These are phyloP conservation scores for Fukomys damarensis DNA, from an alignment of 2,113 vertebrate species.

Conservation along the genomic window DNA sequence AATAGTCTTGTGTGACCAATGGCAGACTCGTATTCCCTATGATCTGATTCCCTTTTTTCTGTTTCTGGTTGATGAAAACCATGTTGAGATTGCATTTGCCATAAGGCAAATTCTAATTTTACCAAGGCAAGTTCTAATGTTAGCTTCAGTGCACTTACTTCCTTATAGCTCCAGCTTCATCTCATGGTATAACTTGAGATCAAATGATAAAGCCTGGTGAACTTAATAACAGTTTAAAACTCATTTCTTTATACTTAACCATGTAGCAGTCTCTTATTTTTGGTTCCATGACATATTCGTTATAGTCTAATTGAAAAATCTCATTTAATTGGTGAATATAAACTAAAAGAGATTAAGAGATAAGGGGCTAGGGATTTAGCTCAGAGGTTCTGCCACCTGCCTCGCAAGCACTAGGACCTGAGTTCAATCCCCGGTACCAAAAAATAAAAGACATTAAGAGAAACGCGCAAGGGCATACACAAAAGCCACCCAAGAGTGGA, in stretches of 20 bases:
- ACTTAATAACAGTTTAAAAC: background rate
- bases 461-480: background rate
- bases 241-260: background rate
- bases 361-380: too few species aligned
- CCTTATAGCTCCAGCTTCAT: background rate
- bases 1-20: background rate
- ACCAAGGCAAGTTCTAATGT: background rate
- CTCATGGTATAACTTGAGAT: background rate
- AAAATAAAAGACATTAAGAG: background rate
- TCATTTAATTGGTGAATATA: background rate
- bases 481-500: background rate
- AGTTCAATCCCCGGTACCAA: too few species aligned
- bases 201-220: background rate
- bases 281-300: background rate
- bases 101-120: too few species aligned
- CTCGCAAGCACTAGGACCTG: too few species aligned
- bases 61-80: background rate
- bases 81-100: background rate
- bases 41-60: constrained; percentile 10
- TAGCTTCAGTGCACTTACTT: background rate
- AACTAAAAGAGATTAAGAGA: background rate
- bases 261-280: background rate
- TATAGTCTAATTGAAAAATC: background rate
- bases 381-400: too few species aligned
- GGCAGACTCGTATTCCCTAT: background rate